phyloP scores from a whole-genome alignment of 2,113 vertebrate species.

The Cardinalis cardinalis region DNA sequence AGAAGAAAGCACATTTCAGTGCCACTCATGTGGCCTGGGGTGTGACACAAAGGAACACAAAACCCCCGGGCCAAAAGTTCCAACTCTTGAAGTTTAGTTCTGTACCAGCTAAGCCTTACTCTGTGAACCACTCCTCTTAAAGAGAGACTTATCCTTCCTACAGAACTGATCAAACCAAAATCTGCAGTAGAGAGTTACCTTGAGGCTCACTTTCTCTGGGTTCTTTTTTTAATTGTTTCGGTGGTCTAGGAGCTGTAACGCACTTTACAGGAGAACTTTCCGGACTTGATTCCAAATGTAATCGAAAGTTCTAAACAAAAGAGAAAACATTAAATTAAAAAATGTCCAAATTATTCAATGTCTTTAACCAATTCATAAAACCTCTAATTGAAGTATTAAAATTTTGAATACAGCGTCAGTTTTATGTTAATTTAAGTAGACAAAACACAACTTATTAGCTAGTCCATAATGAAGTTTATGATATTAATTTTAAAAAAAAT shows the following conservation, averaged over 20 bases:
- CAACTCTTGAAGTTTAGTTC: background rate
- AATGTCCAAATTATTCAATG: rapidly evolving
- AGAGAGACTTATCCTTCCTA: background rate
- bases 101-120: background rate
- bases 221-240: slow-evolving; percentile 63
- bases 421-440: background rate
- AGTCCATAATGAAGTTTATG: background rate
- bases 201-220: slow-evolving; percentile 61
- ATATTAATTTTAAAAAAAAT: background rate
- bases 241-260: slow-evolving; percentile 26
- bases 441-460: background rate
- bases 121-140: background rate
- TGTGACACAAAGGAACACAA: background rate
- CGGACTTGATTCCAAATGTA: slow-evolving; percentile 69
- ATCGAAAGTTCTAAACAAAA: slow-evolving; percentile 67
- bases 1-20: background rate
- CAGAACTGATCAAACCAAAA: background rate
- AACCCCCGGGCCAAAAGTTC: background rate
- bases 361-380: background rate
- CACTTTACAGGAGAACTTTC: slow-evolving; percentile 66
- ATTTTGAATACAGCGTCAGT: background rate
- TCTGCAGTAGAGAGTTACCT: slow-evolving; percentile 58
- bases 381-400: background rate
- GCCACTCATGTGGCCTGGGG: background rate
- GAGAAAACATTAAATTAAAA: background rate